Evolutionary conservation across 2,113 vertebrate genomes (phyloP).

Genomic region (Lampris incognitus): DNA sequence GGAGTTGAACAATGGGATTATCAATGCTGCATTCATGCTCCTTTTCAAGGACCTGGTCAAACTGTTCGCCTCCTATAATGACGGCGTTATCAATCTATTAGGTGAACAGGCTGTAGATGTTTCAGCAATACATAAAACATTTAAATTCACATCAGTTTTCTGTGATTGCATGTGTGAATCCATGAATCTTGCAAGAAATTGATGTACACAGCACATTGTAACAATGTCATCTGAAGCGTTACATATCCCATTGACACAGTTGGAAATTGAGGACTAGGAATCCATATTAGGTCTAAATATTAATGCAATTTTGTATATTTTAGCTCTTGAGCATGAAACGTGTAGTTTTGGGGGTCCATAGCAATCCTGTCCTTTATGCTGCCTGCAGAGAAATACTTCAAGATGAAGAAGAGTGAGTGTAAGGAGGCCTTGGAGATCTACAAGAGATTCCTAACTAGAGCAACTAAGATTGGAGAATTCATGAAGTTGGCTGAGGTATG

Average conservation of each 20-base stretch:
- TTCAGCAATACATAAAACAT: no score
- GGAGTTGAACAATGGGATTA: slow-evolving; percentile 97
- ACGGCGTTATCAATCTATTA: slow-evolving; percentile 98
- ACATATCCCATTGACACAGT: no score
- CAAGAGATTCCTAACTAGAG: slow-evolving; percentile 96
- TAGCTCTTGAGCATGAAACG: not conserved
- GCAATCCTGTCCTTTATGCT: not conserved
- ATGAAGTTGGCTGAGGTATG: slow-evolving; percentile 97
- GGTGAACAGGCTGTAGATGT: slow-evolving; percentile 78
- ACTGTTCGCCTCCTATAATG: slow-evolving; percentile 98
- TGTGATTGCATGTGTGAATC: not conserved
- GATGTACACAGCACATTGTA: not conserved
- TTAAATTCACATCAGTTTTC: not conserved
- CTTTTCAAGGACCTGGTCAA: slow-evolving; percentile 99
- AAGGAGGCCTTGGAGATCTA: slow-evolving; percentile 99
- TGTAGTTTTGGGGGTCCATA: not conserved
- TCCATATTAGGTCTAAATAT: no score
- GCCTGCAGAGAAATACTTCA: slow-evolving; percentile 96
- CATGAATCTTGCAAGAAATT: not conserved
- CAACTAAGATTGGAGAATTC: slow-evolving; percentile 98
- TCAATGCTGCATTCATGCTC: slow-evolving; percentile 96
- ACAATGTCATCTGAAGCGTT: not conserved
- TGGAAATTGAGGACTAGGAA: no score
- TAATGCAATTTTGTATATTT: not conserved
- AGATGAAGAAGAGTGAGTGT: slow-evolving; percentile 99